Percentiles rank a stretch among this genome's conserved stretches.
phyloP scores from a whole-genome alignment of 1,140 invertebrate species.

The Pachypsylla venusta region DNA sequence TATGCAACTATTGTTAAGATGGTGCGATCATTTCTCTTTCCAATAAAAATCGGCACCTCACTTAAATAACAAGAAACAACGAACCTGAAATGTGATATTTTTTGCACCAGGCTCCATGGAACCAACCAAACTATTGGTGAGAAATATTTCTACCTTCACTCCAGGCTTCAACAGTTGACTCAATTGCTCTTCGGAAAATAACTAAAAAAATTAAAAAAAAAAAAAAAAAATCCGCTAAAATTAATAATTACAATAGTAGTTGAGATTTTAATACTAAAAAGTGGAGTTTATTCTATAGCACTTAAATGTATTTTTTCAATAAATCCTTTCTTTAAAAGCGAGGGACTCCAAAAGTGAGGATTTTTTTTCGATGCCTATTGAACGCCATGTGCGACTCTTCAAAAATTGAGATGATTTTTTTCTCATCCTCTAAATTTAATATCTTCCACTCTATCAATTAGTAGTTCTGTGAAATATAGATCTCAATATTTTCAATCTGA shows the following conservation, averaged over 20 bases:
- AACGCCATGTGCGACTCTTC: too few relatives aligned
- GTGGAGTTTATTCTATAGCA: not conserved
- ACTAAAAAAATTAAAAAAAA: not conserved
- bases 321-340: too few relatives aligned
- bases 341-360: too few relatives aligned
- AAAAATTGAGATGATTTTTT: too few relatives aligned
- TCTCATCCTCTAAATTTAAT: too few relatives aligned
- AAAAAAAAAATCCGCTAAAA: not conserved
- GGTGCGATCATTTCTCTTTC: not conserved
- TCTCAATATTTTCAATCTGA: too few relatives aligned
- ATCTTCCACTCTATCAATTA: too few relatives aligned
- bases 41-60: not conserved
- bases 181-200: not conserved
- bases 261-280: not conserved
- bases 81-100: not conserved
- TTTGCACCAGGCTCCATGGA: not conserved
- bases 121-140: slow-evolving; percentile 1
- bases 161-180: not conserved
- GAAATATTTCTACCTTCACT: not conserved
- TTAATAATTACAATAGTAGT: not conserved
- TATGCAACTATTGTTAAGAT: not conserved
- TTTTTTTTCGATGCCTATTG: too few relatives aligned
- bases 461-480: too few relatives aligned
- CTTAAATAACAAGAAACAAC: not conserved
- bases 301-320: too few relatives aligned